A percentile compares a stretch with the other conserved stretches of the same genome.
Conservation (phyloP, 2,888 invertebrate species). For the Masnerella sp. region DNA sequence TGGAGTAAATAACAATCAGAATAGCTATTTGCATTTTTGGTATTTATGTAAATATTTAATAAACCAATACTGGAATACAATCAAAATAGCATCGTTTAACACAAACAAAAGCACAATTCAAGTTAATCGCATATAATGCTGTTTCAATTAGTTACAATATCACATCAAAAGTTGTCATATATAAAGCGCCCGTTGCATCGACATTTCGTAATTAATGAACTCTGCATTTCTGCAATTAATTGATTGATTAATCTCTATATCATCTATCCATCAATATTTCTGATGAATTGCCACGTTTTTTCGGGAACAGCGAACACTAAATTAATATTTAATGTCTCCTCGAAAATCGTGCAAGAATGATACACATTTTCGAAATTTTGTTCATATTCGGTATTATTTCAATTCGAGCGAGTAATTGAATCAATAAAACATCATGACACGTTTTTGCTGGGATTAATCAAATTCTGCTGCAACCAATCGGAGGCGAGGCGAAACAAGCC, state of each 20-base stretch:
- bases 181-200: conserved; percentile 14
- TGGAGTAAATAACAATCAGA: no score
- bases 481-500: neutral
- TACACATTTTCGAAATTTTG: neutral
- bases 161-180: conserved; percentile 14
- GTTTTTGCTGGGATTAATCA: conserved; percentile 20
- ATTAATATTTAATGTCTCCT: conserved; percentile 21
- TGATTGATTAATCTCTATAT: conserved; percentile 30
- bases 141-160: conserved; percentile 21
- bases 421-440: conserved; percentile 22
- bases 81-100: conserved; percentile 15
- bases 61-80: no score
- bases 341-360: neutral
- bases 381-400: conserved; percentile 8
- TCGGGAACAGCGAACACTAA: conserved; percentile 8
- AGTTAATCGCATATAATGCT: conserved; percentile 19
- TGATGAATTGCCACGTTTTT: conserved; percentile 3
- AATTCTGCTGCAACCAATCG: conserved; percentile 8
- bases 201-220: conserved; percentile 33
- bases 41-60: no score
- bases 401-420: conserved; percentile 9
- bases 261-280: conserved; percentile 24
- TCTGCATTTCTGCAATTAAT: conserved; percentile 32
- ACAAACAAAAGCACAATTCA: conserved; percentile 30
- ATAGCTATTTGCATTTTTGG: no score